Evolutionary conservation across 2,888 invertebrate genomes (phyloP), one percentile per base, ranked within the genome.

Genomic region (Eristalinus sepulchralis): DNA sequence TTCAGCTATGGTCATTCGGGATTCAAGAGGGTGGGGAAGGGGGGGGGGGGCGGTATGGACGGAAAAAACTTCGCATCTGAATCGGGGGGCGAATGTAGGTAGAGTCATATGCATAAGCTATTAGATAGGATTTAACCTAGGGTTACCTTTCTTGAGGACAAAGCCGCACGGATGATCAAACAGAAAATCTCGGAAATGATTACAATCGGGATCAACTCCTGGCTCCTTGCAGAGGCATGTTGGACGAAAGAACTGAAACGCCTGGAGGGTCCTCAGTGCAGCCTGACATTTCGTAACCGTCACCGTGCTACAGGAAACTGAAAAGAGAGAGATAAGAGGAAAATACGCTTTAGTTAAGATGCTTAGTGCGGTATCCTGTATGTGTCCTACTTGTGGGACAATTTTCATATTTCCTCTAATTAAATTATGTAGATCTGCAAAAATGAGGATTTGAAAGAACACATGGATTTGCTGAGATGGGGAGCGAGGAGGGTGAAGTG

Each of bases 221-320:
- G 97, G 97, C 91, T 97, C 97, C 89, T 96, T 95, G 94, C 98
- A 98, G 91, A 98, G 95, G 93, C 98, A 98, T 89, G 97, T 97
- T 90, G 97, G 97, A 92, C 96, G 96, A 94, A 98, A 98, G 95
- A 97, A 97, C 91, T 97, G 96, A 92, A 97, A 97, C 84, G 97
- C 97, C 94, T 97, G 97, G 90, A 98, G 94, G 79, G 97, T 97
- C 90, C 96, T 95, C 91, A 98, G 94, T 39, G 97, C 97, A 73
- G 97, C 97, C 94, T 97, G 97, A 94, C 98, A 98, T 94, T 97
- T 97, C 89, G 97, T 97, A 92, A 97, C 97, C 83, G 97, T 97
- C 91, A 97, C 97, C 88, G 97, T 97, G 89, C 97, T 97, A 93
- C 97, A 98, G 90, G 97, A 97, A 93, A 97, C 97, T 97, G 95